Conservation (phyloP, 2,113 vertebrate species). For the Lepus europaeus region DNA sequence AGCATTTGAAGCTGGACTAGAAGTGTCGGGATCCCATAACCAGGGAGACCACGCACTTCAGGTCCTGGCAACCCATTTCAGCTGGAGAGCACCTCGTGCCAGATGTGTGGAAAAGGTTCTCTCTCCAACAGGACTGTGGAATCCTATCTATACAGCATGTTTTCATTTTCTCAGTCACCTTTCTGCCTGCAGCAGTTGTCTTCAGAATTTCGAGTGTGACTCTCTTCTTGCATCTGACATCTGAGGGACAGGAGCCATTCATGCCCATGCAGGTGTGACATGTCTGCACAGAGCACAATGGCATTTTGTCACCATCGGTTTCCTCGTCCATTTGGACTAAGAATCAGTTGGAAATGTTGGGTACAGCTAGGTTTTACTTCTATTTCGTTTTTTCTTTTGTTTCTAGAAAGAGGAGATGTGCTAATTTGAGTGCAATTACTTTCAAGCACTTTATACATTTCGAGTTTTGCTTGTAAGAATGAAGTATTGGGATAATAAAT, state of each 20-base stretch:
- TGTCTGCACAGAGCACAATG: not conserved
- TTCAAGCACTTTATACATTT: not conserved
- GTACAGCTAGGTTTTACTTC: not conserved
- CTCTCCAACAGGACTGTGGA: not conserved
- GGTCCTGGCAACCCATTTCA: not conserved
- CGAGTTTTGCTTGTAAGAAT: not conserved
- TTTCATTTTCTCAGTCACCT: conserved; percentile 14
- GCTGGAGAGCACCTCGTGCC: not conserved
- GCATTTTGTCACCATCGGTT: not conserved
- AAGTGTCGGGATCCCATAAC: not conserved
- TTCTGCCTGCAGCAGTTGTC: conserved; percentile 33
- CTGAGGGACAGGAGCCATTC: not conserved
- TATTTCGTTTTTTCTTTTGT: not conserved
- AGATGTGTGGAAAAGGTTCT: not conserved
- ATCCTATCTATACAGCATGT: not conserved
- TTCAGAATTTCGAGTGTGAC: not conserved
- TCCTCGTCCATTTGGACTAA: not conserved
- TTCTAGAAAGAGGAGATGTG: not conserved
- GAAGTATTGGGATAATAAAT: not conserved
- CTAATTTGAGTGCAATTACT: not conserved
- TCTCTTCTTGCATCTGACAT: not conserved
- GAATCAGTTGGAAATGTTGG: not conserved
- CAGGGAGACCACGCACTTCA: not conserved
- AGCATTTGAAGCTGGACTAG: not conserved
- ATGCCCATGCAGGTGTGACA: not conserved